Conservation (phyloP, 2,888 invertebrate species). For the Cryptus viduatorius region DNA sequence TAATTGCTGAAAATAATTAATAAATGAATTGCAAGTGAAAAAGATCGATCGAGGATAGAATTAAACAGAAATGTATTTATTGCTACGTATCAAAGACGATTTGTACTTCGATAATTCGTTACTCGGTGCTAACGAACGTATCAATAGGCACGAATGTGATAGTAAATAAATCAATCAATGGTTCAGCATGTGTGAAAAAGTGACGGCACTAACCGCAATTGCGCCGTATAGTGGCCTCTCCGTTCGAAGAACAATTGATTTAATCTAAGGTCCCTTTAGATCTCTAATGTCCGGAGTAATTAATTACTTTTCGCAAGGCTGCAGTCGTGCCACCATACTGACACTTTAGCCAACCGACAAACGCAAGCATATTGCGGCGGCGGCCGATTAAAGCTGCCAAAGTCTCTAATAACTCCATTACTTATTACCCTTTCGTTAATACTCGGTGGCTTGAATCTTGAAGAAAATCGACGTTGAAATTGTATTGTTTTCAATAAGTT, state of each 20-base stretch:
- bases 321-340: neutral
- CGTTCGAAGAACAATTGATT: slow-evolving; percentile 47
- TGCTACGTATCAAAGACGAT: neutral
- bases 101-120: slow-evolving; percentile 51
- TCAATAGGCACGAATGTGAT: slow-evolving; percentile 12
- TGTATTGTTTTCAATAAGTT: too few relatives aligned
- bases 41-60: neutral
- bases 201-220: slow-evolving; percentile 29
- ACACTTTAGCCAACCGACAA: neutral
- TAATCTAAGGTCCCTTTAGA: slow-evolving; percentile 40
- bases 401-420: too few relatives aligned
- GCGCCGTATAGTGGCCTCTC: neutral
- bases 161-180: slow-evolving; percentile 49
- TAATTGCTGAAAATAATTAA: too few relatives aligned
- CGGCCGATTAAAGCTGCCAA: neutral
- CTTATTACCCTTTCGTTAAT: too few relatives aligned
- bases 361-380: neutral
- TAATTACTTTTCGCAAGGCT: slow-evolving; percentile 54
- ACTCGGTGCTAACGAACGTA: slow-evolving; percentile 41
- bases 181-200: slow-evolving; percentile 17
- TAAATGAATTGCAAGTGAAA: too few relatives aligned
- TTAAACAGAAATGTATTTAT: slow-evolving; percentile 21
- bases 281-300: slow-evolving; percentile 26
- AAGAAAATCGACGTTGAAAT: too few relatives aligned
- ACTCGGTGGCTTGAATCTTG: too few relatives aligned